These are phyloP conservation scores for Agonopterix heracliana DNA, from an alignment of 2,888 invertebrate genomes.

Conservation along the genomic window DNA sequence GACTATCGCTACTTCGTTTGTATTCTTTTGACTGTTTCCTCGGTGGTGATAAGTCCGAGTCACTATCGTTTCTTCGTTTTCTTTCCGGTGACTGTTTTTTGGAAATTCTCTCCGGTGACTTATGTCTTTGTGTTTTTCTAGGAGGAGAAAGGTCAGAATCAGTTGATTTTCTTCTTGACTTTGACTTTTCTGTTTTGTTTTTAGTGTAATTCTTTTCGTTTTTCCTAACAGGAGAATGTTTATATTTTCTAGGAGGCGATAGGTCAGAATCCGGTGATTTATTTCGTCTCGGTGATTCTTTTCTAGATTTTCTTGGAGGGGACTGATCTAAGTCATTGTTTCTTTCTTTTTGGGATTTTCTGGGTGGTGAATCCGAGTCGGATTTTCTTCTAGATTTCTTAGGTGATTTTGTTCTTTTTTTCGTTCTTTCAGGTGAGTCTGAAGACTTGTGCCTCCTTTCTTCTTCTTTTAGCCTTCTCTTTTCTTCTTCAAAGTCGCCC, in stretches of 20 bases:
- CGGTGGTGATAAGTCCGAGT: conserved; percentile 45
- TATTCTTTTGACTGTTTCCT: conserved; percentile 24
- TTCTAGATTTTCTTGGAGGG: conserved; percentile 37
- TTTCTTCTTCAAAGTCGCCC: conserved; percentile 25
- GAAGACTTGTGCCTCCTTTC: conserved; percentile 3
- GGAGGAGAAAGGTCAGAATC: conserved; percentile 41
- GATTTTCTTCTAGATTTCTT: conserved; percentile 15
- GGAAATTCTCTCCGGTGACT: conserved; percentile 12
- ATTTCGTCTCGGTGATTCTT: conserved; percentile 16
- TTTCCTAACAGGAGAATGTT: conserved; percentile 4
- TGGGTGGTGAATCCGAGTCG: conserved; percentile 29
- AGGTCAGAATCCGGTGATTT: conserved; percentile 18
- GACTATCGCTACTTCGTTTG: conserved; percentile 40
- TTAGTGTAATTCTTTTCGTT: conserved; percentile 9
- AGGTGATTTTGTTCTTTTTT: conserved; percentile 13
- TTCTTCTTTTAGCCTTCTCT: conserved; percentile 2
- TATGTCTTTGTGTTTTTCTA: conserved; percentile 21
- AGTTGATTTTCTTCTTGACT: conserved; percentile 1
- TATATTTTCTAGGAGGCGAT: conserved; percentile 11
- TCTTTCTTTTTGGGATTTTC: conserved; percentile 8
- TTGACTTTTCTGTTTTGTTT: conserved; percentile 13
- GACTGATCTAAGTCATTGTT: conserved; percentile 35
- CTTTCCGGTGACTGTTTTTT: conserved; percentile 16
- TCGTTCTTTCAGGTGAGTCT: conserved; percentile 11
- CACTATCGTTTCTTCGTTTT: conserved; percentile 27